These are phyloP conservation scores for Caenorhabditis inopinata DNA, from an alignment of 1,140 invertebrate genomes.

Conservation along the genomic window DNA sequence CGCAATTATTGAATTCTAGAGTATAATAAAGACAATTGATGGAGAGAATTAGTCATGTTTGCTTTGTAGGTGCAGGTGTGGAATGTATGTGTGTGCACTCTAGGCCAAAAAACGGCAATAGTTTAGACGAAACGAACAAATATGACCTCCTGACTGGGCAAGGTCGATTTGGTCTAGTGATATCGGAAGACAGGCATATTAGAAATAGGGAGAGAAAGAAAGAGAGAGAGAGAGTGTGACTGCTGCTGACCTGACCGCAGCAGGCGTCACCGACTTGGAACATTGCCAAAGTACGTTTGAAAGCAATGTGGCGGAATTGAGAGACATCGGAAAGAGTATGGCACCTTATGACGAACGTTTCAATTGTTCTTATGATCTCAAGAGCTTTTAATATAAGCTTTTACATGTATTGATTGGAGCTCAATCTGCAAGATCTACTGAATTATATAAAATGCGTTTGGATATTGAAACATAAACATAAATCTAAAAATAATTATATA, in stretches of 20 bases:
- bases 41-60: neutral
- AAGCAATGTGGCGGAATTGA: neutral
- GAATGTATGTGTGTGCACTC: neutral
- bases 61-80: slow-evolving; percentile 4
- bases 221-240: neutral
- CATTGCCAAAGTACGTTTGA: neutral
- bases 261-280: neutral
- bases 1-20: too few species aligned
- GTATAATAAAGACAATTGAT: too few species aligned
- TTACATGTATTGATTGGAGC: too few species aligned
- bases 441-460: too few species aligned
- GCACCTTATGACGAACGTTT: too few species aligned
- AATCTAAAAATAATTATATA: too few species aligned
- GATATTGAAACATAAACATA: too few species aligned
- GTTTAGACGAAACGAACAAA: neutral
- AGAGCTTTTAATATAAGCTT: too few species aligned
- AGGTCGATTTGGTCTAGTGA: slow-evolving; percentile 18
- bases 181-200: too few species aligned
- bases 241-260: neutral
- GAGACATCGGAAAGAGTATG: neutral
- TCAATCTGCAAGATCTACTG: too few species aligned
- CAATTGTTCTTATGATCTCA: too few species aligned
- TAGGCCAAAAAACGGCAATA: neutral
- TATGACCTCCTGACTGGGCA: slow-evolving; percentile 8
- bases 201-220: neutral